Base-by-base conservation (phyloP, 2,888 invertebrate genomes). In the Apamea monoglypha region DNA sequence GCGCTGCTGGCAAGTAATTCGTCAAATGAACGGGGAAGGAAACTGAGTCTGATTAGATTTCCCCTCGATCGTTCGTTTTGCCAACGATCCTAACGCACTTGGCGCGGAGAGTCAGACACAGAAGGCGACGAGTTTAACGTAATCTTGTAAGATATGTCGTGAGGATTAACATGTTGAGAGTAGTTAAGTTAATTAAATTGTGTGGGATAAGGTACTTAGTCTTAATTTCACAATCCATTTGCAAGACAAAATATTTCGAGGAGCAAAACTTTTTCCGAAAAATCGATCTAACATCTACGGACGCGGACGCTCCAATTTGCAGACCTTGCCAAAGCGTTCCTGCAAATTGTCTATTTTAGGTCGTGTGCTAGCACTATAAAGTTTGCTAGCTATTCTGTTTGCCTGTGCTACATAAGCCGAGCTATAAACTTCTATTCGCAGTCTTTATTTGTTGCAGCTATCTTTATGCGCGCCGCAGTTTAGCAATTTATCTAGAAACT, bases 31-130 rank as follows among this genome's bases (percentile, higher is more conserved):
- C 47, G 68, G 61, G 59, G 68, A 76, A 80, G 76, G 76, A 78
- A 81, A 75, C 84, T 70, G 40, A 59, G 64, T 56, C 77, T 85
- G 81, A 88, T 88, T 85, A 80, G 61, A 88, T 88, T 88, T 83
- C 82, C 83, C 50, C 73, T 77, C 59, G 73, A 86, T 76, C 73
- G 77, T 75, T 73, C 86, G 72, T 75, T 71, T 77, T 50, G 80
- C 74, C 74, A 85, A 77, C 72, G 83, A 80, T 86, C 61, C 67
- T 63, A 36, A 32, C 47, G 61, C 47, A 84, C 66, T 81, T 67
- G 29, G 18, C 66, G 47, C 36, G n/a, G 29, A 59, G 61, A 76
- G 29, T 36, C 53, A 25, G 36, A 75, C 59, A 77, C 67, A 70
- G 44, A 50, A 36, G 47, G n/a, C 64, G 64, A 63, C 70, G 75